A percentile compares a stretch with the other conserved stretches of the same genome.
Evolutionary conservation across 2,888 invertebrate species (phyloP).

Genomic region (Sarcophaga variegata): DNA sequence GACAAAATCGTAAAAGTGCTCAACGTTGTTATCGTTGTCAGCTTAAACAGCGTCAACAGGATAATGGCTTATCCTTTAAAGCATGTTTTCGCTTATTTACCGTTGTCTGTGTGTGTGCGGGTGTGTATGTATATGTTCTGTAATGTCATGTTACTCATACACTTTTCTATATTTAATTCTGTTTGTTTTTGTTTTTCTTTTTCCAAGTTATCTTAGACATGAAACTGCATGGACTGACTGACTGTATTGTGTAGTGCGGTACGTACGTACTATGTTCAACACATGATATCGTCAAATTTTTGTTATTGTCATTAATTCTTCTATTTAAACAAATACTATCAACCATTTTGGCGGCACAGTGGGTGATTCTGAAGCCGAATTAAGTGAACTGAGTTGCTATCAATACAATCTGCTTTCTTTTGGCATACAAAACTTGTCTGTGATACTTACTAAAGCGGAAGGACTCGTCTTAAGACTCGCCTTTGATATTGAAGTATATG

Average conservation of each 20-base stretch:
- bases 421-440: no score
- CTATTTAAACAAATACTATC: constrained; percentile 47
- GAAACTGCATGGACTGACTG: constrained; percentile 5
- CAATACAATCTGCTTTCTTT: no score
- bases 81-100: constrained; percentile 41
- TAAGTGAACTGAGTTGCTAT: background rate
- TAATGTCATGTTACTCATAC: constrained; percentile 18
- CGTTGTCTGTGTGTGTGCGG: background rate
- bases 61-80: constrained; percentile 69
- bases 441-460: no score
- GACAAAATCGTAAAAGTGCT: constrained; percentile 63
- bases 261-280: constrained; percentile 26
- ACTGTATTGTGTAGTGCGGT: background rate
- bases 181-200: background rate
- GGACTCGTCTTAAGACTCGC: no score
- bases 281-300: constrained; percentile 49
- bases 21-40: constrained; percentile 66
- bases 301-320: constrained; percentile 53
- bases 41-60: constrained; percentile 69
- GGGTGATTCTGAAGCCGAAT: background rate
- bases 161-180: constrained; percentile 13
- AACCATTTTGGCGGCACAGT: constrained; percentile 24
- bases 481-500: no score
- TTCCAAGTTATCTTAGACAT: constrained; percentile 12
- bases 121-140: background rate